Evolutionary conservation across 2,888 invertebrate species (phyloP).

Genomic region (Boloria selene): DNA sequence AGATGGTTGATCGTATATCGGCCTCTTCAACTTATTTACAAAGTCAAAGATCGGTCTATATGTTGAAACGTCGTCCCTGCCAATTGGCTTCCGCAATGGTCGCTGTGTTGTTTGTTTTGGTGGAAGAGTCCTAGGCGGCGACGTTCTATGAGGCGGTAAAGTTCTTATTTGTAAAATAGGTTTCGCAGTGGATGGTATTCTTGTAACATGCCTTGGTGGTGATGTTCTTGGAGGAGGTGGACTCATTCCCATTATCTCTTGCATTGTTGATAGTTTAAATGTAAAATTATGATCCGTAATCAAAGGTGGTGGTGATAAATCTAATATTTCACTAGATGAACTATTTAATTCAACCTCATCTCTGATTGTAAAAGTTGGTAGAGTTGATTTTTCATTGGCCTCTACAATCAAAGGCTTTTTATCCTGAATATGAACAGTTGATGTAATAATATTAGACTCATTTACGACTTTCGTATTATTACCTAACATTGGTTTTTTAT

Average conservation of each 20-base stretch:
- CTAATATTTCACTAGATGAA: slow-evolving; percentile 70
- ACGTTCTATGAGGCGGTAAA: slow-evolving; percentile 62
- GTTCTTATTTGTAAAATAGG: slow-evolving; percentile 62
- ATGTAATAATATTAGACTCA: slow-evolving; percentile 74
- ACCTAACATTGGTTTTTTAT: slow-evolving; percentile 13
- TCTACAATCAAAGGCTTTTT: slow-evolving; percentile 73
- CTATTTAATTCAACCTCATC: slow-evolving; percentile 57
- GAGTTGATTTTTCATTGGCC: slow-evolving; percentile 56
- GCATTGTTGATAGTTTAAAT: slow-evolving; percentile 70
- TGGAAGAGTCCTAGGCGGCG: slow-evolving; percentile 63
- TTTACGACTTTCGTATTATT: slow-evolving; percentile 49
- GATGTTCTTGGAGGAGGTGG: slow-evolving; percentile 74
- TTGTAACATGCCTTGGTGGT: slow-evolving; percentile 56
- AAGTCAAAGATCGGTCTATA: slow-evolving; percentile 70
- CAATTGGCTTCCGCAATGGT: slow-evolving; percentile 62
- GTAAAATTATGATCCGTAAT: slow-evolving; percentile 61
- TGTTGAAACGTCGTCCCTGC: slow-evolving; percentile 70
- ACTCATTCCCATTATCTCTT: slow-evolving; percentile 82
- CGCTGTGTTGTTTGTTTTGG: slow-evolving; percentile 60
- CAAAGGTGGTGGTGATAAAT: slow-evolving; percentile 78
- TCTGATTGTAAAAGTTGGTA: slow-evolving; percentile 62
- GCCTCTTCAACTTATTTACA: slow-evolving; percentile 66
- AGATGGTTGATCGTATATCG: slow-evolving; percentile 68
- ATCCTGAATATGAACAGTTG: slow-evolving; percentile 71
- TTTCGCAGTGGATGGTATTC: slow-evolving; percentile 58